Base-by-base conservation (phyloP, 1,140 invertebrate species). In the Manduca sexta region DNA sequence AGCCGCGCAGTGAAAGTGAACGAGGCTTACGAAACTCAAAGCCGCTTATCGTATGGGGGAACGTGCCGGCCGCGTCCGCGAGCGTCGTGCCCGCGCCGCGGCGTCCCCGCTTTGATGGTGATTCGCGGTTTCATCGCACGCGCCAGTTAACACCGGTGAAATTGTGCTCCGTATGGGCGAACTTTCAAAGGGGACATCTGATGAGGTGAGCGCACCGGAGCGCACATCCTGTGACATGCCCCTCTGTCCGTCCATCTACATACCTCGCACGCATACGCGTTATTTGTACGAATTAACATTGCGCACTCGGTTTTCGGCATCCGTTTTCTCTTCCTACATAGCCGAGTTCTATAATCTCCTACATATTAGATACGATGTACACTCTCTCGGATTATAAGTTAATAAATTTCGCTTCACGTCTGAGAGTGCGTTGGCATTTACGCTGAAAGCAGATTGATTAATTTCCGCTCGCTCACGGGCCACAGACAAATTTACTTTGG, bases 181-280 rank as follows among this genome's bases (percentile, higher is more conserved):
- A 64, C 52, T 69, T 67, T 65, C 69, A 75, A 77, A 76, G 72
- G 74, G 79, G 71, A 70, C 74, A 66, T 68, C 65, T 52, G 59
- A 62, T 64, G 65, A 66, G 60, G 61, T 56, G 61, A 44, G 62
- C 21, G 35, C 73, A 81, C 40, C 73, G 69, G 68, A 81, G 68
- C 77, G 75, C 60, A 53, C 56, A 81, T 84, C 80, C 77, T 76
- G 65, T 58, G 68, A 71, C 78, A 68, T 73, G 74, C 61, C 74
- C 74, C 62, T 62, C 49, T 15, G 14, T 43, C 15, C n/a, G 16
- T 45, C 21, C 21, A 8, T 8, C 21, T 8, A 26, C 21, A 26
- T 26, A 8, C 21, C 21, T 6, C 31, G 29, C 21, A 34, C 30
- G 14, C 30, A 44, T 33, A 1, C 33, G 13, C 11, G 30, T 31